Conservation (phyloP, 2,888 invertebrate species). For the Drosophila parthenogenetica region DNA sequence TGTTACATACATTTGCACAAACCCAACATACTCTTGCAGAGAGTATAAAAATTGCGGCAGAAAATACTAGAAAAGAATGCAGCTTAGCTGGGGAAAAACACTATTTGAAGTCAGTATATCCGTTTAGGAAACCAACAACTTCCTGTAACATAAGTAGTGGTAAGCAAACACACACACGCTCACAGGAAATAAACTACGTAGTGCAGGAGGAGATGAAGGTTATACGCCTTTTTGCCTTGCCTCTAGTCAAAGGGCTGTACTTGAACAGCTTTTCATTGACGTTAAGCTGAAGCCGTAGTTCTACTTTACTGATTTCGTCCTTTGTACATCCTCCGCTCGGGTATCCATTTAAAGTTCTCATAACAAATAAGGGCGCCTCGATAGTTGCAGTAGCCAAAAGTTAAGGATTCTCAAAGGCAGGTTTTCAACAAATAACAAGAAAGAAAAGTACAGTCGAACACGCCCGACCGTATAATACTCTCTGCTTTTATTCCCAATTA, state of each 20-base stretch:
- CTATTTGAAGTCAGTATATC: slow-evolving; percentile 76
- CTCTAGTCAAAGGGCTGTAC: slow-evolving; percentile 50
- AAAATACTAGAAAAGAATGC: slow-evolving; percentile 46
- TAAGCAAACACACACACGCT: slow-evolving; percentile 41
- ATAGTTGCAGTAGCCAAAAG: slow-evolving; percentile 71
- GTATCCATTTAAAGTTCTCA: slow-evolving; percentile 60
- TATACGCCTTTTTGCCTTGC: slow-evolving; percentile 38
- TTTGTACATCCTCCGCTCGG: slow-evolving; percentile 18
- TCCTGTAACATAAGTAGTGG: slow-evolving; percentile 71
- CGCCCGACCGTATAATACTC: too few species aligned
- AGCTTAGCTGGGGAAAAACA: slow-evolving; percentile 37
- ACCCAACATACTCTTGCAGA: too few species aligned
- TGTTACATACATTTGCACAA: too few species aligned
- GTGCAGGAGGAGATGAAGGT: slow-evolving; percentile 24
- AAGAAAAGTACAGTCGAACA: too few species aligned
- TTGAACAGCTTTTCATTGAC: slow-evolving; percentile 70
- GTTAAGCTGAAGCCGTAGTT: slow-evolving; percentile 40
- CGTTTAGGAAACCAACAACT: slow-evolving; percentile 79
- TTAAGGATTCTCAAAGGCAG: slow-evolving; percentile 60
- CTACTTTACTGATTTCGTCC: slow-evolving; percentile 4
- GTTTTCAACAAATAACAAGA: slow-evolving; percentile 39
- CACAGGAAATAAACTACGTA: slow-evolving; percentile 52
- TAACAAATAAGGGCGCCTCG: slow-evolving; percentile 72
- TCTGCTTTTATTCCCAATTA: too few species aligned
- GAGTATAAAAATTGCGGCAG: slow-evolving; percentile 12